Base-by-base conservation (phyloP, 2,888 invertebrate species). In the Antheraea yamamai region DNA sequence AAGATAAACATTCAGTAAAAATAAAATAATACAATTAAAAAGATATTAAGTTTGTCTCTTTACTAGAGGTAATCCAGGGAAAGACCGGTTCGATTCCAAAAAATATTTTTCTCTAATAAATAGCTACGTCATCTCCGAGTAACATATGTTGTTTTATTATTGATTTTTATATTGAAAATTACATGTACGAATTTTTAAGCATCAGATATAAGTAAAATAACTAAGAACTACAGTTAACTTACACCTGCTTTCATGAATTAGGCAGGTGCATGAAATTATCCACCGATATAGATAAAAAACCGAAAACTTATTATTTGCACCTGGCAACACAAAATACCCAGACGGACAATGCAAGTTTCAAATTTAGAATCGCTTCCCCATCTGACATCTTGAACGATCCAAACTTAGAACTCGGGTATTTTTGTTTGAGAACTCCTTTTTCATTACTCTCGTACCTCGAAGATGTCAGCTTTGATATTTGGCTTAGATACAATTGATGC, bases 251-350 rank as follows among this genome's bases (percentile, higher is more conserved):
- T 39, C 4, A 8, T 70, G 39, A 70, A 39, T 39, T 20, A 39
- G 70, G 70, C 70, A 70, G 70, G 70, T 70, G 70, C 70, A 0
- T 39, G 39, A 23, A 52, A 30, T 52, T 20, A 55, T 55, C n/a
- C 30, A 55, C 35, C 75, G 35, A 64, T 66, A 75, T n/a, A 39
- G 20, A 52, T 20, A 52, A 66, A 72, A 71, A 70, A 6, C 16
- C 71, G 47, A 74, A 77, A 77, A 74, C 75, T 66, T 75, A 55
- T 76, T 76, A 78, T 79, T 79, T 79, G 79, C 77, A 81, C 74
- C 78, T 77, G 79, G 79, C 79, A 80, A 80, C 79, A 79, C 78
- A 52, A 77, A 77, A 74, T 78, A 78, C 79, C 72, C 81, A 80
- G 79, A 77, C 80, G 79, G 77, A 77, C 47, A 68, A 73, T 73